These are phyloP conservation scores for Melanogrammus aeglefinus DNA, from an alignment of 2,797 vertebrate genomes.

Conservation along the genomic window DNA sequence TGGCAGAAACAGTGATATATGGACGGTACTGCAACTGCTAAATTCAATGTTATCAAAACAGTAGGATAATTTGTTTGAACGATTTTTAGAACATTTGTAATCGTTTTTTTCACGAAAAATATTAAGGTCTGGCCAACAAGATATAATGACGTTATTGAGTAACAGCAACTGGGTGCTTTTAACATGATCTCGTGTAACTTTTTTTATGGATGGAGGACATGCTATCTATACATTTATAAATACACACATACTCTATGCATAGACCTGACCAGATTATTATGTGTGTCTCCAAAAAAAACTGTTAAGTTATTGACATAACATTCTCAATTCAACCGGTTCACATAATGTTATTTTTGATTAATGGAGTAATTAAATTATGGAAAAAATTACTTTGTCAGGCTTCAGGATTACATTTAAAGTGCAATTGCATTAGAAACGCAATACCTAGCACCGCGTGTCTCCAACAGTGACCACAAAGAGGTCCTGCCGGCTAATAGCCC, in stretches of 20 bases:
- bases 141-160: not conserved
- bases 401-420: slow-evolving; percentile 3
- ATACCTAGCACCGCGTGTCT: slow-evolving; percentile 49
- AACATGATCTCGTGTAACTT: not conserved
- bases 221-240: too few species aligned
- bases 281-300: not conserved
- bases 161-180: not conserved
- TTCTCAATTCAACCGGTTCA: not conserved
- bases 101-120: not conserved
- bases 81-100: not conserved
- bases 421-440: slow-evolving; percentile 48
- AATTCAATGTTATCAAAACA: not conserved
- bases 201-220: not conserved
- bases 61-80: not conserved
- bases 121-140: not conserved
- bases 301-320: not conserved
- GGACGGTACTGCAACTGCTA: not conserved
- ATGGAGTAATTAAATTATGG: not conserved
- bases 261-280: not conserved
- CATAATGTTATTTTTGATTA: not conserved
- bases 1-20: not conserved
- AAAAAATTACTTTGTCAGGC: not conserved
- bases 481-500: slow-evolving; percentile 36
- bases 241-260: too few species aligned
- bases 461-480: slow-evolving; percentile 50